A percentile compares a stretch with the other conserved stretches of the same genome.
Conservation (phyloP, 2,888 invertebrate genomes). For the Merodon equestris region DNA sequence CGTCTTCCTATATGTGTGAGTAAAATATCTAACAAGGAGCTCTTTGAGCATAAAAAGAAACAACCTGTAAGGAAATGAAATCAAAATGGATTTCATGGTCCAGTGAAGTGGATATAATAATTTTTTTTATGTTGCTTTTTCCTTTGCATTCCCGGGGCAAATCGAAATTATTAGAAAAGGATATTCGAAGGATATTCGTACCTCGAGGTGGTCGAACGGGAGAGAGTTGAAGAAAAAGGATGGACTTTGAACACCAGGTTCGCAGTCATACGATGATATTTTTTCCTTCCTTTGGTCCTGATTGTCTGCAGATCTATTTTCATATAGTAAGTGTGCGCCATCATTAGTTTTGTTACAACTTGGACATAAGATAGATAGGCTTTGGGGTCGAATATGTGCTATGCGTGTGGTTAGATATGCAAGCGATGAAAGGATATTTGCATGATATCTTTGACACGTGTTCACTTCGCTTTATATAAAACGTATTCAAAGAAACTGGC, state of each 20-base stretch:
- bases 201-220: conserved; percentile 51
- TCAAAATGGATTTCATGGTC: conserved; percentile 74
- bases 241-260: conserved; percentile 52
- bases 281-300: conserved; percentile 4
- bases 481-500: not conserved
- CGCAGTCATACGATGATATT: conserved; percentile 6
- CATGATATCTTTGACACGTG: conserved; percentile 42
- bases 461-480: conserved; percentile 45
- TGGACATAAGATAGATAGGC: conserved; percentile 11
- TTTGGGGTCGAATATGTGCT: not conserved
- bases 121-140: conserved; percentile 50
- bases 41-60: conserved; percentile 65
- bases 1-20: conserved; percentile 36
- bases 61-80: conserved; percentile 71
- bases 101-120: conserved; percentile 72
- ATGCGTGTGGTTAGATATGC: conserved; percentile 13
- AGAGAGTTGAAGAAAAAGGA: conserved; percentile 59
- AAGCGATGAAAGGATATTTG: conserved; percentile 44
- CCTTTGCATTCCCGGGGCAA: conserved; percentile 62
- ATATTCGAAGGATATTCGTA: conserved; percentile 68
- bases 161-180: conserved; percentile 69
- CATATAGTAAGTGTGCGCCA: conserved; percentile 29
- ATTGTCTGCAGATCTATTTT: conserved; percentile 18
- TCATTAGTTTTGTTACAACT: conserved; percentile 62
- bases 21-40: conserved; percentile 66